These are phyloP conservation scores for Drosophila aff. DNA, from an alignment of 1,140 invertebrate genomes.

Conservation along the genomic window DNA sequence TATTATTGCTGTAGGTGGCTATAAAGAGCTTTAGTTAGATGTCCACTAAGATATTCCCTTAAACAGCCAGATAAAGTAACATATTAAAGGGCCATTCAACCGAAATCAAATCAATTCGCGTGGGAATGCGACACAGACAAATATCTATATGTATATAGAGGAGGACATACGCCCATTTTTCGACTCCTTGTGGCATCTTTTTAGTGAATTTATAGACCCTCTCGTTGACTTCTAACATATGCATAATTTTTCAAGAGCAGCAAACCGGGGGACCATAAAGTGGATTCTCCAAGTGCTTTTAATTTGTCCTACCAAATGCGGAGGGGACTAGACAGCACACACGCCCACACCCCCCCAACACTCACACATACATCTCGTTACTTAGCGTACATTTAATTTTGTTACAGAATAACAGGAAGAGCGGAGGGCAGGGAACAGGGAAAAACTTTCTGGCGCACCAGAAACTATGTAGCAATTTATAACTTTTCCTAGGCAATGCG, in stretches of 20 bases:
- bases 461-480: conserved; percentile 82
- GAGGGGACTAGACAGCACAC: conserved; percentile 38
- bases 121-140: conserved; percentile 8
- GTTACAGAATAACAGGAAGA: conserved; percentile 50
- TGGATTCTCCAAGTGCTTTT: conserved; percentile 80
- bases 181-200: conserved; percentile 46
- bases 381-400: conserved; percentile 83
- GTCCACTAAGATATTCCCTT: not conserved
- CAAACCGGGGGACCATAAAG: conserved; percentile 73
- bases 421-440: not conserved
- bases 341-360: not conserved
- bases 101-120: conserved; percentile 56
- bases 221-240: conserved; percentile 77
- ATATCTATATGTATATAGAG: not conserved
- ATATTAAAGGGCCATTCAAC: conserved; percentile 17
- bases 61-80: conserved; percentile 5
- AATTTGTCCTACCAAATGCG: conserved; percentile 74
- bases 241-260: conserved; percentile 80
- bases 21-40: not conserved
- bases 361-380: conserved; percentile 58
- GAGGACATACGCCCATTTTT: conserved; percentile 10
- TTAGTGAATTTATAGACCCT: conserved; percentile 71
- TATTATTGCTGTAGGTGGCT: conserved; percentile 2
- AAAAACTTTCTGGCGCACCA: conserved; percentile 57
- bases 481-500: conserved; percentile 52